Percentiles rank a stretch among this genome's conserved stretches.
Conservation (phyloP, 2,113 vertebrate genomes). For the Sprattus sprattus region DNA sequence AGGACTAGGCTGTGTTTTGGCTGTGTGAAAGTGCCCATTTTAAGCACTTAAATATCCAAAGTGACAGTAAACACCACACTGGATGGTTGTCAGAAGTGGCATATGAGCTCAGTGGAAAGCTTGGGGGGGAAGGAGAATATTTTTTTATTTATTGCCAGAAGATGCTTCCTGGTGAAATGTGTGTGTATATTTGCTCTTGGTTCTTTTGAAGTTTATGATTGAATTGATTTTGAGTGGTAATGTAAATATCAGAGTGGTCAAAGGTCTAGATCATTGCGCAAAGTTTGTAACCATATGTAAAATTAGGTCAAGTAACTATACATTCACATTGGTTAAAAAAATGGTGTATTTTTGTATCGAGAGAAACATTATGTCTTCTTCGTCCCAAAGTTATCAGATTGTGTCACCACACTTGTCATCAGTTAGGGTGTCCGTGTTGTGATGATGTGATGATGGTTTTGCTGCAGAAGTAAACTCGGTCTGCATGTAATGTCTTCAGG, state of each 20-base stretch:
- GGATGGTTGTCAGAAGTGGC: conserved; percentile 7
- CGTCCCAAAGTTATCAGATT: conserved; percentile 37
- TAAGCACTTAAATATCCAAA: conserved; percentile 10
- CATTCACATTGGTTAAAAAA: conserved; percentile 29
- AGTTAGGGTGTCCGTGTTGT: conserved; percentile 50
- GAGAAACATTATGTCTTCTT: conserved; percentile 30
- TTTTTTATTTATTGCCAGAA: conserved; percentile 10
- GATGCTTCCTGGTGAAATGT: neutral
- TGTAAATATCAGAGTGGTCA: conserved; percentile 21
- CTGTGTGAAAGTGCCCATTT: neutral
- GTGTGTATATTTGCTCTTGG: neutral
- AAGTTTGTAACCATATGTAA: conserved; percentile 16
- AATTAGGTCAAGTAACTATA: neutral
- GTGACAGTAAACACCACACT: neutral
- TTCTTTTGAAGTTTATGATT: neutral
- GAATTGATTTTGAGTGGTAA: neutral
- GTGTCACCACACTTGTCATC: conserved; percentile 46
- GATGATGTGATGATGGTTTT: conserved; percentile 51
- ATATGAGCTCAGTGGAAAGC: neutral
- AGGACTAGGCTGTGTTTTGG: neutral
- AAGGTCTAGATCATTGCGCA: conserved; percentile 27
- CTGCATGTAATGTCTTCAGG: conserved; percentile 67
- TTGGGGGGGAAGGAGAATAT: neutral
- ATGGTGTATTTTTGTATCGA: conserved; percentile 51
- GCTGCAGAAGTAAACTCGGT: conserved; percentile 48